Percentiles rank a stretch among this genome's conserved stretches.
These are phyloP conservation scores for Muschampia plurimacula DNA, from an alignment of 2,888 invertebrate genomes.

Conservation along the genomic window DNA sequence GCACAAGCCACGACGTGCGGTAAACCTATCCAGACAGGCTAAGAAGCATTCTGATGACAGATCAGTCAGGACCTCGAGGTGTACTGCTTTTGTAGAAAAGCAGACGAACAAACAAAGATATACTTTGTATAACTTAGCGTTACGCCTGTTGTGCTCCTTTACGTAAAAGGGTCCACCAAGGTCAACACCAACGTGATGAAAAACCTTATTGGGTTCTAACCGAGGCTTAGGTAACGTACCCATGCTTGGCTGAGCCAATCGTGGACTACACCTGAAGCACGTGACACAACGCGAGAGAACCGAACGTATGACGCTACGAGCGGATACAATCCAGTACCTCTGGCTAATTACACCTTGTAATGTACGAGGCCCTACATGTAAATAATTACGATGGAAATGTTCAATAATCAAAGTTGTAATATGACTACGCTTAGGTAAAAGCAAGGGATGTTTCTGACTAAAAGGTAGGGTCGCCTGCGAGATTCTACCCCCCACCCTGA, in stretches of 20 bases:
- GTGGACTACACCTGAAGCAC: not conserved
- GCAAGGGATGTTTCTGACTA: conserved; percentile 12
- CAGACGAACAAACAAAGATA: conserved; percentile 1
- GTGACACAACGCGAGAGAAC: conserved; percentile 13
- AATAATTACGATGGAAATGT: conserved; percentile 31
- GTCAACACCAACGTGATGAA: conserved; percentile 2
- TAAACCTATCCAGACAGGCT: not conserved
- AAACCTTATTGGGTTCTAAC: conserved; percentile 1
- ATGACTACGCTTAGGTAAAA: conserved; percentile 28
- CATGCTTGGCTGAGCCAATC: not conserved
- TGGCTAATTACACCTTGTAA: conserved; percentile 34
- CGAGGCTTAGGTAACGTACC: conserved; percentile 3
- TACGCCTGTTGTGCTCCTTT: not conserved
- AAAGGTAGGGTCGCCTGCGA: conserved; percentile 17
- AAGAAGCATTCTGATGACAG: not conserved
- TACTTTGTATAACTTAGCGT: not conserved
- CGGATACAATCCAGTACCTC: conserved; percentile 29
- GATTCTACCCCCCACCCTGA: conserved; percentile 50
- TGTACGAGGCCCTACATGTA: conserved; percentile 24
- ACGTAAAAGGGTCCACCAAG: conserved; percentile 2
- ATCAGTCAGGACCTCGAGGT: not conserved
- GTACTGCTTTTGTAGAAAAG: not conserved
- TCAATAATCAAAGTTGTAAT: conserved; percentile 36
- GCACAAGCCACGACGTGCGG: not conserved
- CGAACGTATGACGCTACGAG: conserved; percentile 28